Evolutionary conservation across 2,888 invertebrate species (phyloP).

Genomic region (Tenodera sinensis): DNA sequence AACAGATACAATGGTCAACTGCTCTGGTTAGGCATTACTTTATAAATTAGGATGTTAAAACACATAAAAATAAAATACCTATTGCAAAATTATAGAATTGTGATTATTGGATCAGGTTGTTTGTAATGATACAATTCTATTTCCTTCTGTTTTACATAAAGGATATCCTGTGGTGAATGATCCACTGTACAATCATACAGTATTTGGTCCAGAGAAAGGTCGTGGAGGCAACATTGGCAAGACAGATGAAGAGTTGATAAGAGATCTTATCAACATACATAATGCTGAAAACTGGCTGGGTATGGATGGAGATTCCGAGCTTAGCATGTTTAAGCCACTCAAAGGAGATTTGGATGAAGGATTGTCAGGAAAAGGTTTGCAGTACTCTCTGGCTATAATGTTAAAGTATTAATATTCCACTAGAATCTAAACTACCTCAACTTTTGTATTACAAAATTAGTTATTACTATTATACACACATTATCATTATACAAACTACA

Average conservation of each 20-base stretch:
- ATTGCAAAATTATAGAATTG: too few species aligned
- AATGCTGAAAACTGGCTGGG: slow-evolving; percentile 93
- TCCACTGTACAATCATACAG: slow-evolving; percentile 92
- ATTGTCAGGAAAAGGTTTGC: slow-evolving; percentile 10
- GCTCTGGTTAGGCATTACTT: too few species aligned
- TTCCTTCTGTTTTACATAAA: slow-evolving; percentile 39
- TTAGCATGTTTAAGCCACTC: slow-evolving; percentile 72
- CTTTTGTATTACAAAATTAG: too few species aligned
- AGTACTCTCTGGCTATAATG: not conserved
- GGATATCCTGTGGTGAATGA: slow-evolving; percentile 98
- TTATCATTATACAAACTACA: too few species aligned
- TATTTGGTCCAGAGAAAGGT: slow-evolving; percentile 91
- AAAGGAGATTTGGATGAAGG: slow-evolving; percentile 64
- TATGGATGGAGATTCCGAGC: slow-evolving; percentile 82
- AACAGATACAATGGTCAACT: too few species aligned
- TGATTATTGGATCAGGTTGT: too few species aligned
- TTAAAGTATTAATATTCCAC: too few species aligned
- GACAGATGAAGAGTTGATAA: slow-evolving; percentile 81
- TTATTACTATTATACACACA: too few species aligned
- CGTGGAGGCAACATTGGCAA: slow-evolving; percentile 86
- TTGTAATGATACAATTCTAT: not conserved
- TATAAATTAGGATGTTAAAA: too few species aligned
- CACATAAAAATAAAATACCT: too few species aligned
- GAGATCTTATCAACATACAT: slow-evolving; percentile 86
- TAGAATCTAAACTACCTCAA: too few species aligned